A percentile compares a stretch with the other conserved stretches of the same genome.
phyloP scores from a whole-genome alignment of 2,888 invertebrate species.

The Leucoma salicis region DNA sequence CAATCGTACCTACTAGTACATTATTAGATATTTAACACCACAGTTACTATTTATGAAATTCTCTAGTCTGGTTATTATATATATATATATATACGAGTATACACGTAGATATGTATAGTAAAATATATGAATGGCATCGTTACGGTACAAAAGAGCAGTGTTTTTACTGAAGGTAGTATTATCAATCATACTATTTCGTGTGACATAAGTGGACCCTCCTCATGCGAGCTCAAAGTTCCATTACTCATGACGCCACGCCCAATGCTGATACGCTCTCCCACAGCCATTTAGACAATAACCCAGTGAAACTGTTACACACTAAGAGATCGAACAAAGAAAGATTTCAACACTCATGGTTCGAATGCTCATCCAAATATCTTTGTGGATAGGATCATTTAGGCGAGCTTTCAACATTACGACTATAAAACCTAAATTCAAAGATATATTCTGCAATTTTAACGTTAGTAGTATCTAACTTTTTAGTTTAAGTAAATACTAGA shows the following conservation, averaged over 20 bases:
- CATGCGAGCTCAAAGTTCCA: slow-evolving; percentile 75
- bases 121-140: slow-evolving; percentile 40
- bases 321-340: slow-evolving; percentile 26
- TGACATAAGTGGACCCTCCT: slow-evolving; percentile 81
- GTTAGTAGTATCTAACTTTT: background rate
- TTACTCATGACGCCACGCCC: slow-evolving; percentile 76
- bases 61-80: too few relatives aligned
- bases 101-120: background rate
- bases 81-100: slow-evolving; percentile 6
- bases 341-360: slow-evolving; percentile 13
- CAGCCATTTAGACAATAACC: slow-evolving; percentile 52
- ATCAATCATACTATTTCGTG: slow-evolving; percentile 77
- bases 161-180: slow-evolving; percentile 70
- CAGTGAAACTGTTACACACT: slow-evolving; percentile 24
- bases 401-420: slow-evolving; percentile 18
- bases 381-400: slow-evolving; percentile 27
- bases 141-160: slow-evolving; percentile 58
- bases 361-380: slow-evolving; percentile 18
- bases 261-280: slow-evolving; percentile 64
- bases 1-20: too few relatives aligned
- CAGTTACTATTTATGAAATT: too few relatives aligned
- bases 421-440: slow-evolving; percentile 1
- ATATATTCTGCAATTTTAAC: slow-evolving; percentile 12
- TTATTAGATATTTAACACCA: too few relatives aligned
- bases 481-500: too few relatives aligned